A percentile compares a stretch with the other conserved stretches of the same genome.
These are phyloP conservation scores for Centropus bengalensis DNA, from an alignment of 2,113 vertebrate genomes.

Conservation along the genomic window DNA sequence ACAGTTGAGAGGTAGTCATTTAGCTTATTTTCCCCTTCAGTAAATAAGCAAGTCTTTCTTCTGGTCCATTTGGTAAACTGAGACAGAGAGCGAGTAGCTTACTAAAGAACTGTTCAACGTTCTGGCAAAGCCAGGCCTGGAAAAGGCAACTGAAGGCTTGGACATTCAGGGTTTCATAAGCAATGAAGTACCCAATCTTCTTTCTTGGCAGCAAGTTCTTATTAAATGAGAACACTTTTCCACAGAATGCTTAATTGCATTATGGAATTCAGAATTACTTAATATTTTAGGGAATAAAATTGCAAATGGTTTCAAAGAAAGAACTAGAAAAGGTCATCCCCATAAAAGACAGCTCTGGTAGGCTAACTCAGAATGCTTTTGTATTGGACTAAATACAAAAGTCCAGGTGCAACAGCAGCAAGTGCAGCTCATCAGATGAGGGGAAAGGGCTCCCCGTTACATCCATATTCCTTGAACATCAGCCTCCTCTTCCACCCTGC, in stretches of 20 bases:
- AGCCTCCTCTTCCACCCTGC: background rate
- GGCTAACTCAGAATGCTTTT: background rate
- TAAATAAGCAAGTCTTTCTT: background rate
- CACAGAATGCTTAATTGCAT: background rate
- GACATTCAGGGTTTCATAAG: background rate
- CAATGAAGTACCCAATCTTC: background rate
- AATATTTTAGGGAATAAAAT: background rate
- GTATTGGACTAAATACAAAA: background rate
- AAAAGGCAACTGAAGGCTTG: background rate
- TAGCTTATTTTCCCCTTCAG: background rate
- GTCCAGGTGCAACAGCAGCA: background rate
- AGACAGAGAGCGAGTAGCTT: background rate
- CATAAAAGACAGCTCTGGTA: background rate
- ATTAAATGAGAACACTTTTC: background rate
- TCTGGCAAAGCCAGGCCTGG: background rate
- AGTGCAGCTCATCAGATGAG: rapidly evolving
- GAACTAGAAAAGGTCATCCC: background rate
- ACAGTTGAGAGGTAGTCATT: background rate
- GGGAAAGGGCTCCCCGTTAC: background rate
- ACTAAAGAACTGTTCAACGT: background rate
- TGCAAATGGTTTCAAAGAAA: background rate
- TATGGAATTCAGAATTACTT: background rate
- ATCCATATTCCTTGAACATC: background rate
- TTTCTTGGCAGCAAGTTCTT: background rate
- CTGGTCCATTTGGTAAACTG: background rate